Evolutionary conservation across 1,140 invertebrate species (phyloP).

Genomic region (Rhagoletis zephyria): DNA sequence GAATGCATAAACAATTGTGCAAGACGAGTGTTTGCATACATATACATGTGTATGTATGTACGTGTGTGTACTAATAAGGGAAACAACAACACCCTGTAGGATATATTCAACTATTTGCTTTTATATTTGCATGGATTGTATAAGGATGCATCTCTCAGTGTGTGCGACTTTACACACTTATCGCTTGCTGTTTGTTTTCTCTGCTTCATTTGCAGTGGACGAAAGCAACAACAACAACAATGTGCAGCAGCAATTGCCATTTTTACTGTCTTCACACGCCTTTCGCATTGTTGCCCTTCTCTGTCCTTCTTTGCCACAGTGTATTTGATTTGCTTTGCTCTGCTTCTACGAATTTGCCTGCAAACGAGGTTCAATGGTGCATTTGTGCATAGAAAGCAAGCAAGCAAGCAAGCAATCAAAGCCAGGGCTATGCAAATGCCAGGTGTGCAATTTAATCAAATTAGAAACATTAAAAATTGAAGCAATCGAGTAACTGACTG

Average conservation of each 20-base stretch:
- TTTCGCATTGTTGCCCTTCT: not conserved
- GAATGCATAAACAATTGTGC: constrained; percentile 6
- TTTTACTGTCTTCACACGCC: not conserved
- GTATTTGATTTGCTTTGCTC: not conserved
- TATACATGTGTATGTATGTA: not conserved
- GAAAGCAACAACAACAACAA: not conserved
- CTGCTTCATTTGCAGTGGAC: constrained; percentile 18
- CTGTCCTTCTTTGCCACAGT: not conserved
- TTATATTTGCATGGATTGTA: not conserved
- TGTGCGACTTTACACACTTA: not conserved
- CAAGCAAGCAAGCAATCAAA: constrained; percentile 23
- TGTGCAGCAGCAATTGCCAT: constrained; percentile 29
- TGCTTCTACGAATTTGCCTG: not conserved
- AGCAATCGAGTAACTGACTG: not conserved
- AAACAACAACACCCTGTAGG: not conserved
- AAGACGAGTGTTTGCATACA: not conserved
- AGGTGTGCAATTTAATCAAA: constrained; percentile 45
- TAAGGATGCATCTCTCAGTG: not conserved
- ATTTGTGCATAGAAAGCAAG: not conserved
- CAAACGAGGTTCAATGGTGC: not conserved
- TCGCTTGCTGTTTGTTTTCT: constrained; percentile 17
- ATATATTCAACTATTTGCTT: not conserved
- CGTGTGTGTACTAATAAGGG: not conserved
- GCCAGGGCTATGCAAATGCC: constrained; percentile 11
- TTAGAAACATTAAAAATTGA: constrained; percentile 44